Evolutionary conservation across 2,888 invertebrate species (phyloP), one percentile per base, ranked within the genome.

Genomic region (Hirtodrosophila histrioides): DNA sequence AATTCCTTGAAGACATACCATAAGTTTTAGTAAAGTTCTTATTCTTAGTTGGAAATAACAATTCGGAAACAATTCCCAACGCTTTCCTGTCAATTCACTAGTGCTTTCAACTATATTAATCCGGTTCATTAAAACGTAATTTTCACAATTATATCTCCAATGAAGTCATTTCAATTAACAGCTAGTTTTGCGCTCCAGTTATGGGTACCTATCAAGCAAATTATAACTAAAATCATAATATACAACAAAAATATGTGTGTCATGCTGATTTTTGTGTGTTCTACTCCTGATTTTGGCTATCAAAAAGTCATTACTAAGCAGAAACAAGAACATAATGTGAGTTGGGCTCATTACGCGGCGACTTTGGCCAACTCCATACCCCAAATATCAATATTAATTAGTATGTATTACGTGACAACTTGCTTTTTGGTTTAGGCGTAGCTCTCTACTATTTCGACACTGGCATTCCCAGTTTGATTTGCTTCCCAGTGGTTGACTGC

Each of bases 371-470:
- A 29, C 39, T 27, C 5, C 37, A 8, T 7, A 27, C 12, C 11
- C 24, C 5, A 56, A 67, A 86, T 82, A 82, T 88, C 82, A 88
- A 82, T 82, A 82, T 82, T 82, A 82, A 82, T 82, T 82, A 82
- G 82, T 88, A 56, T 77, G 82, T 70, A 88, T 88, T 82, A 88
- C 88, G 82, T 88, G 88, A 86, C 87, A 88, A 88, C 66, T 70
- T 69, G 72, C 45, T 40, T 56, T 50, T 46, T 33, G 45, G 41
- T 43, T 36, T 43, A 12, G 12, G 48, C 11, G 53, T 27, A 37
- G 29, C 11, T 27, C 27, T 27, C 31, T 33, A 17, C 11, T 11
- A 24, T 8, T 27, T 36, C 11, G 11, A 17, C 24, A 41, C 36
- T 9, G 5, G 17, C n/a, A 9, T 29, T 43, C 33, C 23, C 31